phyloP scores from a whole-genome alignment of 1,140 invertebrate genomes.

The Pseudomyrmex dendroicus region DNA sequence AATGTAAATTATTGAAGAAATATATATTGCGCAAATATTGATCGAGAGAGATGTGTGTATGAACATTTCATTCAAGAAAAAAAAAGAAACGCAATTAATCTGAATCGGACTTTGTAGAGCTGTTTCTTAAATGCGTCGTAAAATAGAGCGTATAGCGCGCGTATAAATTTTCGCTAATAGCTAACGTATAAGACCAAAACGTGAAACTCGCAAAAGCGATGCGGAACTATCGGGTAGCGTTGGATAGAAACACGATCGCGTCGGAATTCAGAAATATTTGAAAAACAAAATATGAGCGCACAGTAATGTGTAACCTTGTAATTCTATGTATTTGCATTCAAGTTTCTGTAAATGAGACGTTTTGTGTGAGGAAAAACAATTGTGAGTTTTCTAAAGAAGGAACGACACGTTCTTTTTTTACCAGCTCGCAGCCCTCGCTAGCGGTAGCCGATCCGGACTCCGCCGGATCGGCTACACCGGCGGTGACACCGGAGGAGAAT shows the following conservation, averaged over 20 bases:
- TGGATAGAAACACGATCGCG: constrained; percentile 13
- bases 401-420: not conserved
- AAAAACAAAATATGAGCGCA: not conserved
- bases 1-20: constrained; percentile 12
- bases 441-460: constrained; percentile 78
- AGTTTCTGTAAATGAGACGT: not conserved
- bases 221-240: constrained; percentile 40
- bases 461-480: constrained; percentile 60
- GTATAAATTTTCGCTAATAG: constrained; percentile 56
- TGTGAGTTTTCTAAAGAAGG: not conserved
- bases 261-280: not conserved
- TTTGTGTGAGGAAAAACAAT: not conserved
- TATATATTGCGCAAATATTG: not conserved
- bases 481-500: constrained; percentile 73
- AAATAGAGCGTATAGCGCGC: constrained; percentile 11
- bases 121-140: not conserved
- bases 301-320: not conserved
- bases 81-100: not conserved
- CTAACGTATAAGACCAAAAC: not conserved
- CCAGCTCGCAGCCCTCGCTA: constrained; percentile 75
- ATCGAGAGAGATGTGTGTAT: constrained; percentile 1
- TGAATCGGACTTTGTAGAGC: not conserved
- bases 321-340: no score
- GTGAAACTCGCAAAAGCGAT: constrained; percentile 51
- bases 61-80: not conserved